Evolutionary conservation across 2,113 vertebrate genomes (phyloP).

Genomic region (Tragelaphus buxtoni): DNA sequence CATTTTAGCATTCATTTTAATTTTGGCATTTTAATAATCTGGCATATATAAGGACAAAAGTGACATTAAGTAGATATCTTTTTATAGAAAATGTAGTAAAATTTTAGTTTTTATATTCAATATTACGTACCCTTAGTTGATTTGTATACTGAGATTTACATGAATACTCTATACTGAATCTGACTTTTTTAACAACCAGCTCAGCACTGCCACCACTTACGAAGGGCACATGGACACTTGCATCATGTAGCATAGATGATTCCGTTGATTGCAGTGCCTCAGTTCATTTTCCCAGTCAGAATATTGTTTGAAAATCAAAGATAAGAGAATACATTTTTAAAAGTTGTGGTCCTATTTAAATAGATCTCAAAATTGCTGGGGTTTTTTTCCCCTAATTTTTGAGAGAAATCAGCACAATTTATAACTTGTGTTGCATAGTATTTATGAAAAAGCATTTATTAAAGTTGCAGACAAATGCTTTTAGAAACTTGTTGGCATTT

Average conservation of each 20-base stretch:
- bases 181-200: not conserved
- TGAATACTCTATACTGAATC: not conserved
- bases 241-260: not conserved
- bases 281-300: not conserved
- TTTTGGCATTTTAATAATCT: not conserved
- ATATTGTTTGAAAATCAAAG: not conserved
- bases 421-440: not conserved
- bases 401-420: conserved; percentile 12
- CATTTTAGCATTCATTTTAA: not conserved
- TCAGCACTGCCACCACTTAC: not conserved
- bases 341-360: not conserved
- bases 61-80: not conserved
- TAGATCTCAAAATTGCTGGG: not conserved
- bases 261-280: not conserved
- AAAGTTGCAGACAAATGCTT: not conserved
- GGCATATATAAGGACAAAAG: not conserved
- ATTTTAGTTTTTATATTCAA: not conserved
- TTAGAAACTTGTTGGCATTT: not conserved
- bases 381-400: not conserved
- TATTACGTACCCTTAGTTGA: not conserved
- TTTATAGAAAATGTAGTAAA: not conserved
- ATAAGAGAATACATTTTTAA: not conserved
- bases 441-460: conserved; percentile 25
- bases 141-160: not conserved
- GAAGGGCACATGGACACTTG: not conserved